phyloP scores from a whole-genome alignment of 2,113 vertebrate species.

The Neolamprologus caudopunctatus region DNA sequence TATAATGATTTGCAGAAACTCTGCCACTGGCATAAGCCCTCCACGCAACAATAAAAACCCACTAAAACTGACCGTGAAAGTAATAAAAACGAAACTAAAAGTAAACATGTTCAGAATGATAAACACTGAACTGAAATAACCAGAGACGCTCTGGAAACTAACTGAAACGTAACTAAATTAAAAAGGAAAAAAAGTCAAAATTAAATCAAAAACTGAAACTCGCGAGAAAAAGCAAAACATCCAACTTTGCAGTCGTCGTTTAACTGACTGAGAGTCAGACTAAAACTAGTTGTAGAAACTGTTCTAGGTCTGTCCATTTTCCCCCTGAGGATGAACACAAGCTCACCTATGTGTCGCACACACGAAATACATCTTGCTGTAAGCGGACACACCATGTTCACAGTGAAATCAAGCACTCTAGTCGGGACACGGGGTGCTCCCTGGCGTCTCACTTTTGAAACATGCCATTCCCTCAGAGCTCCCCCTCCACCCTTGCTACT shows the following conservation, averaged over 20 bases:
- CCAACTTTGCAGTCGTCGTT: background rate
- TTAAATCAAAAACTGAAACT: background rate
- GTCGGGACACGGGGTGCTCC: background rate
- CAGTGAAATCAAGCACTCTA: background rate
- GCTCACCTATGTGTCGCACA: background rate
- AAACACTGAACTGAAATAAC: background rate
- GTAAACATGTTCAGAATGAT: background rate
- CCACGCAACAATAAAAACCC: background rate
- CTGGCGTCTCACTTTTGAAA: background rate
- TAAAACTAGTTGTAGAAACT: background rate
- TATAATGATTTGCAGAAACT: background rate
- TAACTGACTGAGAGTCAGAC: background rate
- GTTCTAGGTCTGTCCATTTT: background rate
- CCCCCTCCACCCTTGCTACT: background rate
- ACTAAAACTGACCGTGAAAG: background rate
- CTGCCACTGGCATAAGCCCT: background rate
- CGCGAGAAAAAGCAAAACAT: background rate
- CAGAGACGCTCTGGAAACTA: background rate
- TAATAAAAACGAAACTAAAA: background rate
- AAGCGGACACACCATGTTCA: background rate
- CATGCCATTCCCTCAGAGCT: background rate
- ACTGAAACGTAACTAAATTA: background rate
- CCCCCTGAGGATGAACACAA: background rate
- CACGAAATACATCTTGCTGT: background rate
- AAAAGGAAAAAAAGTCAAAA: background rate